phyloP scores from a whole-genome alignment of 2,113 vertebrate genomes.

The Oophaga pumilio region DNA sequence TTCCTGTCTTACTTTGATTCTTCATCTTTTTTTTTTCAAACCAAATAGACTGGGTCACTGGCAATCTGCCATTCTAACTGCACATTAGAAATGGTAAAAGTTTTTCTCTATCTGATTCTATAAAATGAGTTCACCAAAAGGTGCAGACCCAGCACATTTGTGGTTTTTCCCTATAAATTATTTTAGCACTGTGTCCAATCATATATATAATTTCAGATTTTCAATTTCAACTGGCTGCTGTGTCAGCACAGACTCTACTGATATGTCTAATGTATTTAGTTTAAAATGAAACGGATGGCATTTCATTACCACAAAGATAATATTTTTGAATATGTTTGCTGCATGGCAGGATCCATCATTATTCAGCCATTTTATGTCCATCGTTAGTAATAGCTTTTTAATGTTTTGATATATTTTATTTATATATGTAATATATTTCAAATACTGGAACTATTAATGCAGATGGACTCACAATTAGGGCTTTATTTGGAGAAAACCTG shows the following conservation, averaged over 20 bases:
- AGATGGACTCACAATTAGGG: slow-evolving; percentile 72
- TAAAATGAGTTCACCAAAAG: slow-evolving; percentile 84
- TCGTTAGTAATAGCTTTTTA: slow-evolving; percentile 83
- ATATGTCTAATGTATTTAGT: slow-evolving; percentile 87
- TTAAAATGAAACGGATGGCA: slow-evolving; percentile 88
- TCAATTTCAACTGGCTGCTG: slow-evolving; percentile 88
- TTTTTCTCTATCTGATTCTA: slow-evolving; percentile 86
- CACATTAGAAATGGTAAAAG: slow-evolving; percentile 82
- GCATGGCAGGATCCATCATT: slow-evolving; percentile 81
- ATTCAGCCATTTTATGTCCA: slow-evolving; percentile 82
- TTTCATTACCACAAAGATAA: slow-evolving; percentile 88
- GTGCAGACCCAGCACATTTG: slow-evolving; percentile 87
- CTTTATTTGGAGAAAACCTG: slow-evolving; percentile 77
- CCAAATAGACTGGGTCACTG: slow-evolving; percentile 72
- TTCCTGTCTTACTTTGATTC: slow-evolving; percentile 61
- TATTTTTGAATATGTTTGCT: slow-evolving; percentile 90
- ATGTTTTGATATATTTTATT: slow-evolving; percentile 83
- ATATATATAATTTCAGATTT: slow-evolving; percentile 91
- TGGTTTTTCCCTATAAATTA: slow-evolving; percentile 86
- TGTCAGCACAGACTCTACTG: slow-evolving; percentile 86
- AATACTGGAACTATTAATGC: slow-evolving; percentile 74
- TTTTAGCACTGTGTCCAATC: slow-evolving; percentile 89
- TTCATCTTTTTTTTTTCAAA: slow-evolving; percentile 44
- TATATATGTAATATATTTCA: slow-evolving; percentile 81
- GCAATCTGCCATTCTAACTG: slow-evolving; percentile 79